Evolutionary conservation across 2,888 invertebrate genomes (phyloP), one percentile per base, ranked within the genome.

Genomic region (Brachypalpus laphriformis): DNA sequence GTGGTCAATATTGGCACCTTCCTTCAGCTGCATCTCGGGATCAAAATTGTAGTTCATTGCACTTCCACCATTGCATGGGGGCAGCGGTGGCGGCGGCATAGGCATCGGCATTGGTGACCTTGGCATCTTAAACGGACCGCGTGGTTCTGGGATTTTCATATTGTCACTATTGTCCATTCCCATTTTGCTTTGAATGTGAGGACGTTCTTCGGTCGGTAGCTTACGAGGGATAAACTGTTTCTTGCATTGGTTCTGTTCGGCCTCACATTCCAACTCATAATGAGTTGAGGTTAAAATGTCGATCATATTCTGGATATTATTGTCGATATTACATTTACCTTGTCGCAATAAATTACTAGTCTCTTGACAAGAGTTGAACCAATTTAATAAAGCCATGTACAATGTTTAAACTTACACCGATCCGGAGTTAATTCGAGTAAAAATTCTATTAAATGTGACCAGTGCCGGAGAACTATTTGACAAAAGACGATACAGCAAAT

Each of bases 371-470:
- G 86, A 63, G 14, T 66, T 85, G 22, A 59, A 75, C 85, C 75
- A 85, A 76, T 85, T 81, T 70, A 81, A 28, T 56, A 81, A 76
- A 75, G 85, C 80, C 85, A 85, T 85, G n/a, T n/a, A n/a, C n/a
- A n/a, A 25, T 25, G 20, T 77, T 54, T 68, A 59, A 72, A 59
- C 80, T 81, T 81, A 85, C 81, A 68, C 68, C 42, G 57, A 54
- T 76, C 71, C 61, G 61, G 61, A 71, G 65, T 75, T 61, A 70
- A 31, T 42, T 66, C 40, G 34, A 59, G 9, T 74, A 80, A 71
- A 78, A 59, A 34, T 8, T 8, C 37, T 61, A 54, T 70, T 57
- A 71, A 66, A 75, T 71, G 49, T 16, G 80, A 75, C 59, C 70
- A 75, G 63, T 54, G 31, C 65, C 65, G 75, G 31, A 40, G 45